Evolutionary conservation across 2,888 invertebrate genomes (phyloP), one percentile per base, ranked within the genome.

Genomic region (Euplexia lucipara): DNA sequence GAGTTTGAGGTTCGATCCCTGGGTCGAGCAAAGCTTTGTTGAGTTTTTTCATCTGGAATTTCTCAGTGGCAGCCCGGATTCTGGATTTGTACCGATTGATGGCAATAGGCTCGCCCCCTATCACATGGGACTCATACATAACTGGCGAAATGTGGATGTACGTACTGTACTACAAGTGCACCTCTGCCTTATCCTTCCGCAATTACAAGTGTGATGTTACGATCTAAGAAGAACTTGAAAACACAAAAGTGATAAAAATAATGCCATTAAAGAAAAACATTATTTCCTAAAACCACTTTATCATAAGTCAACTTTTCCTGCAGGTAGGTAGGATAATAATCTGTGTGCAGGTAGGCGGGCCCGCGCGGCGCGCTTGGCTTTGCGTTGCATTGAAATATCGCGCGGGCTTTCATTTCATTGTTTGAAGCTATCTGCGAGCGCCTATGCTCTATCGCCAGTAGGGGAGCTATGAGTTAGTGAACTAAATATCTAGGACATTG

Each of bases 361-460:
- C 72, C 67, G 58, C 63, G 70, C 62, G 70, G 74, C 78, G 75
- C 56, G 59, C 61, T 60, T 67, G 64, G 75, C 68, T 78, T 76
- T 81, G 73, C 78, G 81, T 83, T 82, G 85, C 85, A 87, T 87
- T 86, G 88, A 88, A 88, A 89, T 89, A 91, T 90, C 88, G 87
- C 57, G 45, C 73, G 74, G 83, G 87, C 87, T 92, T 90, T 92
- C 92, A 92, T 92, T 92, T 91, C 92, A 92, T 91, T 93, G 93
- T 92, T 90, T 90, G 90, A 88, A 91, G 87, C 89, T 91, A 91
- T 91, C 90, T 86, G 83, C 73, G 77, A 79, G 79, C 70, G 80
- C 78, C 79, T 81, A 81, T 78, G 77, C 68, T 77, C 81, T 72
- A 77, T 79, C 81, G 54, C 66, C 67, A 74, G 66, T 82, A 77